These are phyloP conservation scores for Apoda limacodes DNA, from an alignment of 2,888 invertebrate species.

Conservation along the genomic window DNA sequence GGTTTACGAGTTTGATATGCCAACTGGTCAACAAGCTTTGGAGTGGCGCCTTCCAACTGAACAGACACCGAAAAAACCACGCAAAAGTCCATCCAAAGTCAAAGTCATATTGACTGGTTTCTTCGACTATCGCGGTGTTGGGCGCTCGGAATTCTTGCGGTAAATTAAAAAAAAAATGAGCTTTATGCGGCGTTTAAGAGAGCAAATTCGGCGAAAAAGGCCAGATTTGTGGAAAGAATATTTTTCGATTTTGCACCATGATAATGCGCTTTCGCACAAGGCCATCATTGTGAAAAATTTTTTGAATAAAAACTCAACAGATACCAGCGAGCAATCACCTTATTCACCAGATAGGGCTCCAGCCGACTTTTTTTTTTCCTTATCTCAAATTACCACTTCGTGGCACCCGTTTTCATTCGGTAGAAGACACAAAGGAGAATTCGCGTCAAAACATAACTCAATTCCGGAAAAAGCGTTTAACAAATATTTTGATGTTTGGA, in stretches of 20 bases:
- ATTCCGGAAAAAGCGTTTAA: no score
- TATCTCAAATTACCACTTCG: constrained; percentile 16
- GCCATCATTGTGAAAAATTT: neutral
- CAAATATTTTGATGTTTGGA: no score
- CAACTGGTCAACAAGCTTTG: constrained; percentile 15
- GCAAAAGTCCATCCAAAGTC: constrained; percentile 4
- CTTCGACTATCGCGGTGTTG: constrained; percentile 9
- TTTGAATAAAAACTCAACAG: constrained; percentile 8
- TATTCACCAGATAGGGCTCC: constrained; percentile 6
- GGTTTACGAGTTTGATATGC: constrained; percentile 17
- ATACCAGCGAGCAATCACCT: constrained; percentile 3
- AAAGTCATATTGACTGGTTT: constrained; percentile 4
- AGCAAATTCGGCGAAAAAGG: neutral
- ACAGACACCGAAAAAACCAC: constrained; percentile 14
- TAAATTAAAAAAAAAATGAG: neutral
- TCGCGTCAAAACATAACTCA: constrained; percentile 4
- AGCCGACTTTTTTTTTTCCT: constrained; percentile 8
- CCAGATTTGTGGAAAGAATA: constrained; percentile 1
- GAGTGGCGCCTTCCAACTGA: constrained; percentile 1
- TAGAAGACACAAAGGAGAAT: constrained; percentile 13
- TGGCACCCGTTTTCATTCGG: constrained; percentile 12
- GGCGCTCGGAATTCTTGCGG: constrained; percentile 3
- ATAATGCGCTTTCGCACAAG: neutral
- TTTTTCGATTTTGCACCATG: neutral
- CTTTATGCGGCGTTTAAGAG: neutral